Conservation (phyloP, 2,888 invertebrate genomes). For the Elysia crispata region DNA sequence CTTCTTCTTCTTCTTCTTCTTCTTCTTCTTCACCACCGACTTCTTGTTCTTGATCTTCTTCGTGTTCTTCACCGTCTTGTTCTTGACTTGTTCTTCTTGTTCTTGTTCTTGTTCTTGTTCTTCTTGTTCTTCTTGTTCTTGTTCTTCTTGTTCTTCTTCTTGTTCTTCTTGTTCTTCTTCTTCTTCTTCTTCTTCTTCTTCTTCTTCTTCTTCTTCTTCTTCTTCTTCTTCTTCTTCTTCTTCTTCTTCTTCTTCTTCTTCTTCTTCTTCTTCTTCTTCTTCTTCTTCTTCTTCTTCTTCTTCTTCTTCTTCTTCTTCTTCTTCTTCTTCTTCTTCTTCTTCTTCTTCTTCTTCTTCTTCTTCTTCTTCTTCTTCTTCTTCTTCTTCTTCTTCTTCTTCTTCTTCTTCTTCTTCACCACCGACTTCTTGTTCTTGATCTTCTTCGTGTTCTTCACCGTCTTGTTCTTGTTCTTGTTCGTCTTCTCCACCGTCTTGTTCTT, state of each 20-base stretch:
- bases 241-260: neutral
- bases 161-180: neutral
- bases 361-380: neutral
- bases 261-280: neutral
- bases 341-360: neutral
- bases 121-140: neutral
- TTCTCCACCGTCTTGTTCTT: too few species aligned
- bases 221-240: constrained; percentile 1
- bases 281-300: neutral
- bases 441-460: too few species aligned
- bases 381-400: constrained; percentile 2
- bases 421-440: too few species aligned
- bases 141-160: neutral
- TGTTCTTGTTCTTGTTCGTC: too few species aligned
- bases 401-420: too few species aligned
- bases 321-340: neutral
- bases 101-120: neutral
- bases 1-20: neutral
- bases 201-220: constrained; percentile 5
- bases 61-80: too few species aligned
- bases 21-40: too few species aligned
- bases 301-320: neutral
- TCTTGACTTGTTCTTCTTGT: neutral
- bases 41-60: too few species aligned
- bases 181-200: constrained; percentile 16